Evolutionary conservation across 2,113 vertebrate genomes (phyloP).

Genomic region (Geothlypis trichas): DNA sequence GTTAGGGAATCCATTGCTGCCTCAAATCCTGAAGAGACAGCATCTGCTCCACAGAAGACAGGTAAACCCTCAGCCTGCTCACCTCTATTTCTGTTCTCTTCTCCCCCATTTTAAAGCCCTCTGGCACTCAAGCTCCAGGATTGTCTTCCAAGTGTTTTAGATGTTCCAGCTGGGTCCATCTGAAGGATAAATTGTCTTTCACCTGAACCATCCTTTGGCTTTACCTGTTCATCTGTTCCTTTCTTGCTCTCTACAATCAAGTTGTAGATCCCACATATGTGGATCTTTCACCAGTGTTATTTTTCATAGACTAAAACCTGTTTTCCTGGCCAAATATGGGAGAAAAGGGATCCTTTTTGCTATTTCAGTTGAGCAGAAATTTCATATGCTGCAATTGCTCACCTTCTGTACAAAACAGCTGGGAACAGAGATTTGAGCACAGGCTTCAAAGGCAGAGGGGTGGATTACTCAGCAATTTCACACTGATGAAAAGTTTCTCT

Average conservation of each 20-base stretch:
- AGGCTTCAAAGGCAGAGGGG: neutral
- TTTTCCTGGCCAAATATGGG: neutral
- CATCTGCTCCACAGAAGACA: neutral
- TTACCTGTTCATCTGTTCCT: neutral
- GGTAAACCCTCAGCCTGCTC: neutral
- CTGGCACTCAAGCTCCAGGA: neutral
- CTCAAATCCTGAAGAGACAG: neutral
- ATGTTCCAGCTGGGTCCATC: neutral
- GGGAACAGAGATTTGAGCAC: neutral
- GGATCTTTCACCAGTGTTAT: too few species aligned
- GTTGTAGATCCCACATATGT: fast-evolving
- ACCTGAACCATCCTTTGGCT: neutral
- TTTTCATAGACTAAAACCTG: neutral
- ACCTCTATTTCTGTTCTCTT: neutral
- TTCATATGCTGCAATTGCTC: neutral
- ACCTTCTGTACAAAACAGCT: neutral
- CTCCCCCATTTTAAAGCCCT: neutral
- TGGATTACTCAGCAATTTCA: neutral
- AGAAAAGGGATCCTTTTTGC: neutral
- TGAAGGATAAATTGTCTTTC: neutral
- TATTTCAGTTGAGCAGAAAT: neutral
- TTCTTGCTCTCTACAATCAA: neutral
- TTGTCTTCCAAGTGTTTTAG: neutral
- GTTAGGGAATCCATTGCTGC: neutral
- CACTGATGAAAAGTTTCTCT: neutral